phyloP scores from a whole-genome alignment of 2,797 vertebrate species.

The Xiphorhynchus erythropygius region DNA sequence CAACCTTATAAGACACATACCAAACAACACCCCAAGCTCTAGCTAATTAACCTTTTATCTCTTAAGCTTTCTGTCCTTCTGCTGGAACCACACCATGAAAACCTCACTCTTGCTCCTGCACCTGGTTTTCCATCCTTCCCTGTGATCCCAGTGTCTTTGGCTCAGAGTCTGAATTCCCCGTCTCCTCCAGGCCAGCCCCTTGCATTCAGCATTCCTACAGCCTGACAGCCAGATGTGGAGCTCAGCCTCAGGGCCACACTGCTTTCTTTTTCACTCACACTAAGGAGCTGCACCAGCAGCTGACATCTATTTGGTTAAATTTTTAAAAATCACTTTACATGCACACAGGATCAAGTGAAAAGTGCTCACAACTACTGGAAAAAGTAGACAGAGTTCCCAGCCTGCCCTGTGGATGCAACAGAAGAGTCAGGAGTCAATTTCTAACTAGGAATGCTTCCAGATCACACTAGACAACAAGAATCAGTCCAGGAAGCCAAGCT shows the following conservation, averaged over 20 bases:
- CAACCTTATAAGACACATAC: background rate
- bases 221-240: slow-evolving; percentile 9
- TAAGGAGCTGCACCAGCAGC: background rate
- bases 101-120: background rate
- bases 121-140: slow-evolving; percentile 20
- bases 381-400: background rate
- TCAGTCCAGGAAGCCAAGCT: background rate
- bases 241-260: background rate
- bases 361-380: background rate
- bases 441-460: background rate
- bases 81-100: background rate
- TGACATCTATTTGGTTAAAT: background rate
- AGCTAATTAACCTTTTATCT: slow-evolving; percentile 33
- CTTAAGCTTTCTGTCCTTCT: background rate
- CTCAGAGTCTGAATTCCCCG: background rate
- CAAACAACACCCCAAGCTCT: background rate
- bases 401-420: background rate
- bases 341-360: background rate
- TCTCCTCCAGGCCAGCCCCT: background rate
- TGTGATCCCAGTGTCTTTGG: background rate
- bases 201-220: background rate
- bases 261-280: background rate
- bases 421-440: background rate
- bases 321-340: background rate
- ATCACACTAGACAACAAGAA: background rate